phyloP scores from a whole-genome alignment of 2,113 vertebrate species.

The Eidolon helvum region DNA sequence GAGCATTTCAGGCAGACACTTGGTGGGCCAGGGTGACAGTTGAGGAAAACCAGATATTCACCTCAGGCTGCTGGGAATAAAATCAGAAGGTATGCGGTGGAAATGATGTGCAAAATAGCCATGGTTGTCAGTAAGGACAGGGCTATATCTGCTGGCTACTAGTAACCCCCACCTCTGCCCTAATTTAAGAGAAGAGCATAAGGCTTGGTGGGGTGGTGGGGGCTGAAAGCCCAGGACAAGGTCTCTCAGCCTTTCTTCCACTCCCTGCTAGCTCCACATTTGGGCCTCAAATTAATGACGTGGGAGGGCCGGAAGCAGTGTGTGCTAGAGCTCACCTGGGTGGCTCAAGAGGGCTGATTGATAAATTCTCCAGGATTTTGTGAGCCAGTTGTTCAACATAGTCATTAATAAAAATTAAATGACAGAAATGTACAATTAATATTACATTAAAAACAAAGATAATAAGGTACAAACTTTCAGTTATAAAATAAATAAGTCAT shows the following conservation, averaged over 20 bases:
- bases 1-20: background rate
- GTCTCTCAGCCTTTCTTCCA: background rate
- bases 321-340: background rate
- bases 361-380: background rate
- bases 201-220: background rate
- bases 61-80: background rate
- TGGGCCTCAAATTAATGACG: background rate
- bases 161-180: background rate
- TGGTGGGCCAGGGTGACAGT: background rate
- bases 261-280: background rate
- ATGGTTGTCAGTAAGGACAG: background rate
- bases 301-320: background rate
- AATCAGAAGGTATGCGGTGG: background rate
- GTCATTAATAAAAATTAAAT: background rate
- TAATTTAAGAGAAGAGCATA: fast-evolving
- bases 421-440: background rate
- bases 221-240: background rate
- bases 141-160: background rate
- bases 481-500: background rate
- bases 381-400: background rate
- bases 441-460: background rate
- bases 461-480: background rate
- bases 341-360: background rate
- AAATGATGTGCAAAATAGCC: background rate
- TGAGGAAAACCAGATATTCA: background rate